phyloP scores from a whole-genome alignment of 1,140 invertebrate species.

The Eubasilissa regina region DNA sequence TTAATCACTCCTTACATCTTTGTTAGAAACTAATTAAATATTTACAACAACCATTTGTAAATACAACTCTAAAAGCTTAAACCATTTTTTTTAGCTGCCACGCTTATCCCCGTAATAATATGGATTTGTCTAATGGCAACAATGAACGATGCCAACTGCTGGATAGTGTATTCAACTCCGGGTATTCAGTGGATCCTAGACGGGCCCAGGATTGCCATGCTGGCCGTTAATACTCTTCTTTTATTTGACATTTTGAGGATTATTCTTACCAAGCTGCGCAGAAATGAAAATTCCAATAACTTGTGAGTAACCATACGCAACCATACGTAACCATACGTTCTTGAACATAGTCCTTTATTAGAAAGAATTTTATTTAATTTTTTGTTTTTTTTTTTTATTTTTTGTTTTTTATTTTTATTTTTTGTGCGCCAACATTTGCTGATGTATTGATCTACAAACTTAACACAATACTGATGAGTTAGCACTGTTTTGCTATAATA shows the following conservation, averaged over 20 bases:
- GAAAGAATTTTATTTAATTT: too few species aligned
- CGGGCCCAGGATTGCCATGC: conserved; percentile 70
- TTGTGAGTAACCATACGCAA: conserved; percentile 67
- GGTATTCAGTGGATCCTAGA: conserved; percentile 73
- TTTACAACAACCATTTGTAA: background rate
- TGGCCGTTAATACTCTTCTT: conserved; percentile 71
- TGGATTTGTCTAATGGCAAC: conserved; percentile 70
- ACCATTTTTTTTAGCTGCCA: conserved; percentile 63
- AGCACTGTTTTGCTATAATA: too few species aligned
- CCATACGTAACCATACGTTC: too few species aligned
- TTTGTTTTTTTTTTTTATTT: too few species aligned
- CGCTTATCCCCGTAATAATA: conserved; percentile 67
- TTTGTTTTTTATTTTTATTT: too few species aligned
- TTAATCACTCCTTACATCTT: too few species aligned
- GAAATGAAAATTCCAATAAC: conserved; percentile 68
- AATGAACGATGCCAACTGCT: conserved; percentile 70
- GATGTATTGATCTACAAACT: too few species aligned
- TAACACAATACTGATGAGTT: too few species aligned
- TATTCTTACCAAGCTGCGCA: conserved; percentile 70
- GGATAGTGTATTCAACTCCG: conserved; percentile 70
- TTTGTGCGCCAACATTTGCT: too few species aligned
- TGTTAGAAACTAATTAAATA: too few species aligned
- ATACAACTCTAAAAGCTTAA: background rate
- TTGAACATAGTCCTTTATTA: too few species aligned
- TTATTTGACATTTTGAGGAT: conserved; percentile 73